Evolutionary conservation across 2,888 invertebrate species (phyloP), one percentile per base, ranked within the genome.

Genomic region (Hirtodrosophila trivittata): DNA sequence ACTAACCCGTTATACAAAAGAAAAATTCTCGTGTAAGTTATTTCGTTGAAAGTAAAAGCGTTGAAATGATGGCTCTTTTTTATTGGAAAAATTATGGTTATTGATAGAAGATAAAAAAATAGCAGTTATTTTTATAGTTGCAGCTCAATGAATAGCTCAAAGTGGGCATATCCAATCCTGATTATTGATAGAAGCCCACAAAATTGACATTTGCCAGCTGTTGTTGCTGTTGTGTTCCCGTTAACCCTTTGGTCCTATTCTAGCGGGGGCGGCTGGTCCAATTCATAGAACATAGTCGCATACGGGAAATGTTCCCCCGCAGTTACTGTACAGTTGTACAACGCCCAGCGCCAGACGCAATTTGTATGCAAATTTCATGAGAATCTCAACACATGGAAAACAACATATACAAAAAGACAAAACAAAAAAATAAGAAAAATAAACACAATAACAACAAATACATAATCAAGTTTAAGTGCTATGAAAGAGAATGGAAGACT

Each of bases 361-460:
- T 88, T 88, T 88, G 89, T 88, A 88, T 89, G 89, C 89, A 89
- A 88, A 88, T 88, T 88, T 85, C 81, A 86, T 87, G 88, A 76
- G 86, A 84, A 82, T 78, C 77, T 77, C 80, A 82, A 87, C 87
- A 86, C 86, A 88, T 88, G 85, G 74, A 81, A 75, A 77, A 75
- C 72, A 68, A 55, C 65, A 66, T 32, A 49, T 14, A 45, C 26
- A 45, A 38, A 21, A 21, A 49, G 12, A 41, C 1, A 50, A 39
- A 43, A 21, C 8, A 49, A 32, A 45, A 6, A 7, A 41, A 12
- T 1, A 1, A 70, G 66, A 54, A 58, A 49, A 25, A 50, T 57
- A 43, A 49, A 28, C 37, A 58, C 56, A 62, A 63, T 49, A 60
- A 71, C 41, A 66, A 60, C 46, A 57, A 42, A 46, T 30, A 32